Evolutionary conservation across 1,140 invertebrate species (phyloP), one percentile per base, ranked within the genome.

Genomic region (Drosophila biarmipes): DNA sequence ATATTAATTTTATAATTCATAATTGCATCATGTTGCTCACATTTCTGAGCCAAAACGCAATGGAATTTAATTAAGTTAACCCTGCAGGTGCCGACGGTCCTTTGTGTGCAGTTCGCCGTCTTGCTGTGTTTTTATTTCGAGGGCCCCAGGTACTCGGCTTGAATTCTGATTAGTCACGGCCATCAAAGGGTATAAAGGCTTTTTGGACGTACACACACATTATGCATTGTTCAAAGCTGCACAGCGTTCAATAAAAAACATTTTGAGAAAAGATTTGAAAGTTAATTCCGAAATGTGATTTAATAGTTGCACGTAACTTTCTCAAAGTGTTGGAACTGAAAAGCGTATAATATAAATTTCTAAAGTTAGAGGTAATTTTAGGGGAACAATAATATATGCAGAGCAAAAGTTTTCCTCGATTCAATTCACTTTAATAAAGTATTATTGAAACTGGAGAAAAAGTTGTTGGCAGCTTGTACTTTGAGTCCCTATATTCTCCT

Each of bases 61-160:
- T 81, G 79, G 74, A 81, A 82, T 81, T 78, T 81, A 73, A 73
- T 82, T 73, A 82, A 73, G 62, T 73, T 81, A 78, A 35, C 57
- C 49, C 54, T 75, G 69, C 37, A 48, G 45, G 55, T 61, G 67
- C 66, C 49, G 66, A 55, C 42, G 63, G n/a, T 69, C 66, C 64
- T 69, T 69, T 68, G 63, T 48, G 63, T 56, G 49, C 63, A 48
- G 63, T 68, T 56, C 31, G 21, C 43, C 5, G 21, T 40, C 42
- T 40, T 12, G 14, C 15, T n/a, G 37, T 58, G 43, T 48, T 57
- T 71, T 19, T 48, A 15, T 62, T 53, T 81, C 27, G 7, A 59
- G 40, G 55, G 51, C 51, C 21, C 59, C 45, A 53, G 61, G 56
- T 51, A 77, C 78, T 71, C 59, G 55, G 29, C 68, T 57, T 62